These are phyloP conservation scores for Dendrolimus pini DNA, from an alignment of 2,888 invertebrate species.

Conservation along the genomic window DNA sequence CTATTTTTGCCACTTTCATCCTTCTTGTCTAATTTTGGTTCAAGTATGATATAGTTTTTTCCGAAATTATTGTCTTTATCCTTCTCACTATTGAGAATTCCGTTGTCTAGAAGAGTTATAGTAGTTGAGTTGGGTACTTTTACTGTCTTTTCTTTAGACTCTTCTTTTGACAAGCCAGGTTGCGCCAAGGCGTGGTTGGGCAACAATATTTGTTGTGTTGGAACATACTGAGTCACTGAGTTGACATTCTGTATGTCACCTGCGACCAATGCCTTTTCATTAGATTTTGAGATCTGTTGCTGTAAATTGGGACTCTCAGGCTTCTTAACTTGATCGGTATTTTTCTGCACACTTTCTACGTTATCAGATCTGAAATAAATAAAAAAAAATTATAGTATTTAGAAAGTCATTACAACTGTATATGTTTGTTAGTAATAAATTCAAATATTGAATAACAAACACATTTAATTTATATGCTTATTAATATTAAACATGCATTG, in stretches of 20 bases:
- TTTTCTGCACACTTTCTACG: conserved; percentile 77
- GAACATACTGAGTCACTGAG: conserved; percentile 58
- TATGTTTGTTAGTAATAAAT: too few relatives aligned
- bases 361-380: conserved; percentile 75
- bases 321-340: conserved; percentile 63
- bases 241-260: conserved; percentile 40
- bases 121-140: conserved; percentile 66
- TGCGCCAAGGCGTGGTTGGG: conserved; percentile 44
- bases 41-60: conserved; percentile 63
- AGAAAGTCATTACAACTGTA: too few relatives aligned
- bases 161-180: conserved; percentile 46
- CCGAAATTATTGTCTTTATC: conserved; percentile 57
- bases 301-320: conserved; percentile 45
- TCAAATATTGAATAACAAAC: too few relatives aligned
- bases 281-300: conserved; percentile 40
- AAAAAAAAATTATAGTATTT: not conserved
- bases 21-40: conserved; percentile 64
- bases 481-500: too few relatives aligned
- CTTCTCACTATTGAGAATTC: conserved; percentile 49
- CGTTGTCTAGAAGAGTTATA: conserved; percentile 62
- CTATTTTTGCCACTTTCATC: conserved; percentile 70
- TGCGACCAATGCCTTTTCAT: conserved; percentile 35
- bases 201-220: conserved; percentile 52
- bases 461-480: too few relatives aligned
- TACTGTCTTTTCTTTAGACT: conserved; percentile 58